phyloP scores from a whole-genome alignment of 2,113 vertebrate genomes.

The Eudyptes chrysolophus region DNA sequence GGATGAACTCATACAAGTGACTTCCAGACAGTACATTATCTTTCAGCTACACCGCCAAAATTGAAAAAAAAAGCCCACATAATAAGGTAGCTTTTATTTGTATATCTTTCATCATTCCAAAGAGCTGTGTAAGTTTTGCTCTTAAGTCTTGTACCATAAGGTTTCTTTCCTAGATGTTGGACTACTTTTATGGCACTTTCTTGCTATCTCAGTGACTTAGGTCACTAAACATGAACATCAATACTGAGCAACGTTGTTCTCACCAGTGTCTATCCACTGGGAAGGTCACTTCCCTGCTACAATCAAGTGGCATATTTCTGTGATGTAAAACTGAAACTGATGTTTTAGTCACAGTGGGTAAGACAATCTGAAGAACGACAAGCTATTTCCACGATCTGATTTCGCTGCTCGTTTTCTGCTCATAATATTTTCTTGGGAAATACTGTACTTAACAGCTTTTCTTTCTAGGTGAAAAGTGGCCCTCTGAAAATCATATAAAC shows the following conservation, averaged over 20 bases:
- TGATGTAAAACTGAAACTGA: not conserved
- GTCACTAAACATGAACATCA: accelerated
- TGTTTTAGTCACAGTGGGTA: not conserved
- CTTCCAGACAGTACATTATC: not conserved
- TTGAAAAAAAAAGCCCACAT: not conserved
- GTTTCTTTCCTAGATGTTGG: not conserved
- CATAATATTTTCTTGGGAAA: not conserved
- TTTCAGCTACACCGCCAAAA: not conserved
- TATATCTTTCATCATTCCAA: not conserved
- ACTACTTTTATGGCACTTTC: not conserved
- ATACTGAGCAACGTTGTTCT: not conserved
- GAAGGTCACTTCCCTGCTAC: not conserved
- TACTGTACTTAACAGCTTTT: not conserved
- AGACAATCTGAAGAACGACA: not conserved
- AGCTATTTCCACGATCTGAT: not conserved
- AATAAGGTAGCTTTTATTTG: not conserved
- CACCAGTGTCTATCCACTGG: not conserved
- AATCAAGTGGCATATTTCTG: not conserved
- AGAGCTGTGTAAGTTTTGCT: not conserved
- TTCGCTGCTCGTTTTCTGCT: not conserved
- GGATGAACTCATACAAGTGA: not conserved
- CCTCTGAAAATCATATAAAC: not conserved
- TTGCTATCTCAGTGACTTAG: not conserved
- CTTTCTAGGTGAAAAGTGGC: not conserved
- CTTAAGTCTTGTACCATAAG: not conserved